Evolutionary conservation across 2,797 vertebrate species (phyloP).

Genomic region (Danio kyathit): DNA sequence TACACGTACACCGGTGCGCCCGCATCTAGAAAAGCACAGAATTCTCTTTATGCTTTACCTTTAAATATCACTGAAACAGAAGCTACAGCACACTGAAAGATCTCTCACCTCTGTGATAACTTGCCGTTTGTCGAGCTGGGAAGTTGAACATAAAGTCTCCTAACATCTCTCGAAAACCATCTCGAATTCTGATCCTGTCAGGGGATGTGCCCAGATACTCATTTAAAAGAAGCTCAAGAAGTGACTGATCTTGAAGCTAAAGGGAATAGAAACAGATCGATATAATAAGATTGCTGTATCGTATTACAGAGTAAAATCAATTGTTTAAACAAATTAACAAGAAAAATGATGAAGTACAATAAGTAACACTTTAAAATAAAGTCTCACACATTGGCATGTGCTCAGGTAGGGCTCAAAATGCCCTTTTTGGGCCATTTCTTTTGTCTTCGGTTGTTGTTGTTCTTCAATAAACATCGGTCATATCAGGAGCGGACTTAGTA

Average conservation of each 20-base stretch:
- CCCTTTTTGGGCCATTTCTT: no score
- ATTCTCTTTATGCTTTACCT: background rate
- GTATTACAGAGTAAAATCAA: no score
- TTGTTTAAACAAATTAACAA: no score
- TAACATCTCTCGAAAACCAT: constrained; percentile 73
- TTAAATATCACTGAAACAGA: background rate
- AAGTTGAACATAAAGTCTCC: constrained; percentile 78
- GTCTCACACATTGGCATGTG: no score
- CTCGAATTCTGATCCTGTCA: constrained; percentile 74
- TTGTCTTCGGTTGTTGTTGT: no score
- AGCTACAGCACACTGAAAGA: background rate
- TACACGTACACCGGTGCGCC: constrained; percentile 78
- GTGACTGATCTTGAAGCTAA: constrained; percentile 61
- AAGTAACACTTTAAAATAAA: no score
- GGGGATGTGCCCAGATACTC: constrained; percentile 77
- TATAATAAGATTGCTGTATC: no score
- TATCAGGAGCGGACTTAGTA: no score
- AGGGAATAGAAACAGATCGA: constrained; percentile 33
- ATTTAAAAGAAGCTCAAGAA: constrained; percentile 60
- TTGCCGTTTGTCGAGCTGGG: constrained; percentile 74
- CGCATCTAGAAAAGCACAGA: constrained; percentile 66
- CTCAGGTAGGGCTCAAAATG: no score
- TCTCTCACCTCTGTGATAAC: constrained; percentile 83
- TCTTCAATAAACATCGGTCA: no score
- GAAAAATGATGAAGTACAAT: no score